Percentiles rank a stretch among this genome's conserved stretches.
Conservation (phyloP, 2,797 vertebrate species). For the Danio kyathit region DNA sequence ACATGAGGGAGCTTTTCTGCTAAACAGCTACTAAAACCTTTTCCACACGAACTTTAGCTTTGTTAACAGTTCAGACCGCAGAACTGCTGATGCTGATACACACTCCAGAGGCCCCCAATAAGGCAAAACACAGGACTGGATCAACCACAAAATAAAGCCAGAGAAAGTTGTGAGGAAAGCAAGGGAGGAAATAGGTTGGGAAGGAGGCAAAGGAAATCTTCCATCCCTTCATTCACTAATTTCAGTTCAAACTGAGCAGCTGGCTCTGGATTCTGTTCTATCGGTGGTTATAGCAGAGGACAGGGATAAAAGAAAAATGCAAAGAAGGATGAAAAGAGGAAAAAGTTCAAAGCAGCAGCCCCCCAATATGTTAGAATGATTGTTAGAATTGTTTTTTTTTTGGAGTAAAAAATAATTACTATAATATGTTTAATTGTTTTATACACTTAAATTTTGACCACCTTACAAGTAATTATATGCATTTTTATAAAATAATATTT, state of each 20-base stretch:
- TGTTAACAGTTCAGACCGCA: not conserved
- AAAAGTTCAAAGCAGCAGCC: constrained; percentile 27
- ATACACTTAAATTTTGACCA: too few species aligned
- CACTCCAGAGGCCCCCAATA: not conserved
- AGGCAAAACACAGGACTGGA: constrained; percentile 21
- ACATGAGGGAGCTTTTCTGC: constrained; percentile 13
- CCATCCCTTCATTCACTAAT: constrained; percentile 39
- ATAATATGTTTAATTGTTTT: too few species aligned
- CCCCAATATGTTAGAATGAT: not conserved
- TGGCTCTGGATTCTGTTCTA: constrained; percentile 45
- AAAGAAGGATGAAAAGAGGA: constrained; percentile 13
- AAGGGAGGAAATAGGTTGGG: not conserved
- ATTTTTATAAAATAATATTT: too few species aligned
- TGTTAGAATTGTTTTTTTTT: too few species aligned
- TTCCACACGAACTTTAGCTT: constrained; percentile 23
- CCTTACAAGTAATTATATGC: too few species aligned
- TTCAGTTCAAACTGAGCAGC: constrained; percentile 26
- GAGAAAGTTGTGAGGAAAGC: constrained; percentile 12
- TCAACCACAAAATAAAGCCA: constrained; percentile 24
- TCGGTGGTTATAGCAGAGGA: constrained; percentile 10
- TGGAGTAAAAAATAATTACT: too few species aligned
- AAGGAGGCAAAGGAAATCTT: constrained; percentile 14
- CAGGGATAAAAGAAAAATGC: constrained; percentile 37
- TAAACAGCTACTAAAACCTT: not conserved
- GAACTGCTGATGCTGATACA: constrained; percentile 4